These are phyloP conservation scores for Sandelia bainsii DNA, from an alignment of 2,797 vertebrate species.

Conservation along the genomic window DNA sequence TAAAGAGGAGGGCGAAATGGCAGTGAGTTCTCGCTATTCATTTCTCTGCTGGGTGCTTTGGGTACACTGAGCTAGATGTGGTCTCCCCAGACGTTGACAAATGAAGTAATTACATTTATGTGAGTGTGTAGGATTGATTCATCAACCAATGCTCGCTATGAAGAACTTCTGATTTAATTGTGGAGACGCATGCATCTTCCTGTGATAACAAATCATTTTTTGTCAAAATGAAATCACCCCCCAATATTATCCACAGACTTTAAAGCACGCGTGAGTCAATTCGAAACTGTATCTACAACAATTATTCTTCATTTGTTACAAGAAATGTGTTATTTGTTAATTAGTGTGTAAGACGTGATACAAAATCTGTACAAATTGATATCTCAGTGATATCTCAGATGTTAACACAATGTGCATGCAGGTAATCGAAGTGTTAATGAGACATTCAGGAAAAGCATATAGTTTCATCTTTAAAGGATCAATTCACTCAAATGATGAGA, in stretches of 20 bases:
- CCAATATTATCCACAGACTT: slow-evolving; percentile 14
- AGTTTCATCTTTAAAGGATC: background rate
- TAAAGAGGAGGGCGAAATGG: slow-evolving; percentile 41
- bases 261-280: slow-evolving; percentile 4
- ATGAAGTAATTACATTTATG: slow-evolving; percentile 83
- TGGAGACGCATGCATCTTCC: slow-evolving; percentile 66
- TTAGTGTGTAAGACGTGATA: slow-evolving; percentile 1
- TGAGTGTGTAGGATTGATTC: slow-evolving; percentile 76
- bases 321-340: slow-evolving; percentile 19
- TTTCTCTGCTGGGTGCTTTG: slow-evolving; percentile 35
- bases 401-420: background rate
- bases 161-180: slow-evolving; percentile 69
- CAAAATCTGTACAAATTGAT: slow-evolving; percentile 12
- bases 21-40: slow-evolving; percentile 24
- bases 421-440: background rate
- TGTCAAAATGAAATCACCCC: slow-evolving; percentile 59
- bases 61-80: slow-evolving; percentile 34
- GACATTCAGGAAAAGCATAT: background rate
- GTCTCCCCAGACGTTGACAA: slow-evolving; percentile 75
- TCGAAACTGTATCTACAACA: background rate
- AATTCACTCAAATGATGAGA: background rate
- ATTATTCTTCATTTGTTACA: slow-evolving; percentile 26
- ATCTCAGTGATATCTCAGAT: slow-evolving; percentile 27
- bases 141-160: slow-evolving; percentile 59
- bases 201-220: slow-evolving; percentile 62